Conservation (phyloP, 2,113 vertebrate genomes). For the Salvelinus alpinus region DNA sequence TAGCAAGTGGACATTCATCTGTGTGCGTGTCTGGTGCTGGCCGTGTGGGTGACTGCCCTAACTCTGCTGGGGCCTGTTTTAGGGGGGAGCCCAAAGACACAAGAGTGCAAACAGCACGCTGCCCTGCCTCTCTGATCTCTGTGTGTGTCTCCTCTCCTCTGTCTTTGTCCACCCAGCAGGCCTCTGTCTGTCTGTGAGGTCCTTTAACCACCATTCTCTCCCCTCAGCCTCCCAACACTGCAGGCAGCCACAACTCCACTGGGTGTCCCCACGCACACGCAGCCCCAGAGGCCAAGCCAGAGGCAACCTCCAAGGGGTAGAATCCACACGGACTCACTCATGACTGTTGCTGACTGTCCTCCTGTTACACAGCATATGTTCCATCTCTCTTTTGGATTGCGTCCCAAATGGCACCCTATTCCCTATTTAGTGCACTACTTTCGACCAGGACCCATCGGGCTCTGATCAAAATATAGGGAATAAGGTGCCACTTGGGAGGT, state of each 20-base stretch:
- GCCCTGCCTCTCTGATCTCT: conserved; percentile 50
- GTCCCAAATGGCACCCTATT: too few relatives aligned
- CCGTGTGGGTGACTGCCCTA: conserved; percentile 13
- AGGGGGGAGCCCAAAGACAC: conserved; percentile 33
- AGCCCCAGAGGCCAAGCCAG: conserved; percentile 8
- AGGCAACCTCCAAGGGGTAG: neutral
- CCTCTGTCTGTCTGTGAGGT: conserved; percentile 54
- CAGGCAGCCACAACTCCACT: conserved; percentile 26
- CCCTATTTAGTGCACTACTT: too few relatives aligned
- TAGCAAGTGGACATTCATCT: neutral
- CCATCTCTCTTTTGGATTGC: too few relatives aligned
- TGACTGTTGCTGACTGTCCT: neutral
- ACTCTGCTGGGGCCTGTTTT: conserved; percentile 4
- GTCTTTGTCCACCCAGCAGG: conserved; percentile 30
- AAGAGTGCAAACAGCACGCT: conserved; percentile 31
- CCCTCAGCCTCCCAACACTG: conserved; percentile 34
- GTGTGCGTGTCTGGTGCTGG: neutral
- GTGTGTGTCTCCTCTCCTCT: conserved; percentile 40
- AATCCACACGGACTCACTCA: conserved; percentile 1
- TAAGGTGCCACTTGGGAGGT: too few relatives aligned
- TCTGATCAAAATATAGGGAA: too few relatives aligned
- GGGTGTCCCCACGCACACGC: conserved; percentile 27
- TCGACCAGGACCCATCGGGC: too few relatives aligned
- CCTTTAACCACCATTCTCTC: conserved; percentile 40
- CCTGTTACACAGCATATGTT: too few relatives aligned